A percentile compares a stretch with the other conserved stretches of the same genome.
Conservation (phyloP, 2,797 vertebrate genomes). For the Lithobates pipiens region DNA sequence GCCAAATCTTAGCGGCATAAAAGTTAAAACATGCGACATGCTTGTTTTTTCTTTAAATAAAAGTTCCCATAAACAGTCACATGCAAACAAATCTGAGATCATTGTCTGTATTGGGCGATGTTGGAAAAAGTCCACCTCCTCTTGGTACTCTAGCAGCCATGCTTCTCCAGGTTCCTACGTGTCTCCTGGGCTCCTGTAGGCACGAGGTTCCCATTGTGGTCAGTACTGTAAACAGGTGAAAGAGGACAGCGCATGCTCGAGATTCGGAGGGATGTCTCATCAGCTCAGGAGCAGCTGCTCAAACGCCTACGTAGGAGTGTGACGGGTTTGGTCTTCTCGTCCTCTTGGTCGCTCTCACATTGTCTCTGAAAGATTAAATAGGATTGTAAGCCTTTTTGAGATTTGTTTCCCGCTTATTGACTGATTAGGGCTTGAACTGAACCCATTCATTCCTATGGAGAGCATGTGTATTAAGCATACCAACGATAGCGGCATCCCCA, state of each 20-base stretch:
- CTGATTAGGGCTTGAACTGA: not conserved
- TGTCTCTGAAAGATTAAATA: slow-evolving; percentile 73
- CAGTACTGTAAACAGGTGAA: not conserved
- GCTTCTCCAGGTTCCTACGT: not conserved
- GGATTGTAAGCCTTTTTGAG: not conserved
- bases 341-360: slow-evolving; percentile 85
- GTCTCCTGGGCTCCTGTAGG: not conserved
- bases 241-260: not conserved
- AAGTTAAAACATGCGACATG: slow-evolving; percentile 45
- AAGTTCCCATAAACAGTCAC: not conserved
- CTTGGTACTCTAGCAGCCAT: not conserved
- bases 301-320: slow-evolving; percentile 72
- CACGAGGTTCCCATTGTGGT: not conserved
- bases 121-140: not conserved
- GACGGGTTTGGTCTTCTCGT: slow-evolving; percentile 67
- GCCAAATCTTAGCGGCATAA: not conserved
- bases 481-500: too few relatives aligned
- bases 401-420: not conserved
- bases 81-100: slow-evolving; percentile 26
- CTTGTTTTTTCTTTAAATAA: not conserved
- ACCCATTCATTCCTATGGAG: too few relatives aligned
- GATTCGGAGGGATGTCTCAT: not conserved
- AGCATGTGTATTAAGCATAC: too few relatives aligned
- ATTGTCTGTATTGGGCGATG: not conserved
- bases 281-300: slow-evolving; percentile 77